Conservation (phyloP, 2,888 invertebrate species). For the Microplitis manilae region DNA sequence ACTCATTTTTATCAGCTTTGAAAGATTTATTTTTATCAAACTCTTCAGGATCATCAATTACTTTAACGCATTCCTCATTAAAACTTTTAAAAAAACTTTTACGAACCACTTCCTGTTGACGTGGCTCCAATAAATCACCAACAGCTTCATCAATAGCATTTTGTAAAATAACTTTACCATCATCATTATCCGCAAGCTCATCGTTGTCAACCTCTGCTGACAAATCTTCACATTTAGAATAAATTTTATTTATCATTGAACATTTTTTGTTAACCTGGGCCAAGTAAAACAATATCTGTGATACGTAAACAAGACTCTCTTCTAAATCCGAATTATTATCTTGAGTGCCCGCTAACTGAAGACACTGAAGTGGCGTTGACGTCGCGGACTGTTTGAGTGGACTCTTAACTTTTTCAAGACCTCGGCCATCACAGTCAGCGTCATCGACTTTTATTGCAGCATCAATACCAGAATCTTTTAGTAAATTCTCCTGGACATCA, state of each 20-base stretch:
- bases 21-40: neutral
- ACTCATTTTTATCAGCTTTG: neutral
- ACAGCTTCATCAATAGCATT: slow-evolving; percentile 43
- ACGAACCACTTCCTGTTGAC: slow-evolving; percentile 44
- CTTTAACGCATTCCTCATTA: slow-evolving; percentile 17
- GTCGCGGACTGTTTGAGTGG: neutral
- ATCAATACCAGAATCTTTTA: neutral
- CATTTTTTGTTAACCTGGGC: neutral
- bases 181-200: neutral
- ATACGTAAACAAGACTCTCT: neutral
- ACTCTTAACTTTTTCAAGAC: too few relatives aligned
- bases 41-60: neutral
- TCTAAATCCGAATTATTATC: neutral
- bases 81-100: slow-evolving; percentile 37
- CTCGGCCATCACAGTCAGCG: neutral
- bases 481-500: too few relatives aligned
- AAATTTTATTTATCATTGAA: neutral
- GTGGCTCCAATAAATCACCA: slow-evolving; percentile 31
- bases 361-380: neutral
- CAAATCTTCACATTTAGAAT: too few relatives aligned
- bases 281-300: neutral
- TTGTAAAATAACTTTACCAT: slow-evolving; percentile 26
- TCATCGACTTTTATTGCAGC: neutral
- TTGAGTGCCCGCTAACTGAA: neutral
- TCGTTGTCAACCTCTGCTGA: neutral